phyloP scores from a whole-genome alignment of 2,797 vertebrate species.

The Phyllotis vaccarum region DNA sequence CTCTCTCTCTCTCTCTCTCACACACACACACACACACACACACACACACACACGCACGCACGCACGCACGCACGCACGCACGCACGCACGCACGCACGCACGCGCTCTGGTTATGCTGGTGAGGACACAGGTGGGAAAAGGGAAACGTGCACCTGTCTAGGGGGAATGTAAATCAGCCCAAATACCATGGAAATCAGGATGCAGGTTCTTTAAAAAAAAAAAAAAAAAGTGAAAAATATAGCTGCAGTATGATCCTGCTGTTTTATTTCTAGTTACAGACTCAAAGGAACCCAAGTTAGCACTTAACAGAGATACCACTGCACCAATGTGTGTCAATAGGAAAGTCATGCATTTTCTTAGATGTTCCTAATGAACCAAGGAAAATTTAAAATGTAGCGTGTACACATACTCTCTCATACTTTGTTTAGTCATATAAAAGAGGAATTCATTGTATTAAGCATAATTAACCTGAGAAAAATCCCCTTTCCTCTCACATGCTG shows the following conservation, averaged over 20 bases:
- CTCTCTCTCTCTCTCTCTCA: no score
- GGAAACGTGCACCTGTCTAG: not conserved
- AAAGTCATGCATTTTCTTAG: not conserved
- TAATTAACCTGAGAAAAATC: not conserved
- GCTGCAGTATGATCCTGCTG: not conserved
- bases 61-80: no score
- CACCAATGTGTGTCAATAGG: no score
- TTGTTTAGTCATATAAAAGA: not conserved
- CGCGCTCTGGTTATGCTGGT: no score
- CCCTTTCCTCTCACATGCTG: not conserved
- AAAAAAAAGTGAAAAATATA: no score
- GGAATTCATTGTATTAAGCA: not conserved
- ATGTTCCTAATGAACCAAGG: not conserved
- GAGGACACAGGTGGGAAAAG: not conserved
- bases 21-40: no score
- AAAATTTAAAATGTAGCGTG: not conserved
- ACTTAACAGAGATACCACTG: not conserved
- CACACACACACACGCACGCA: no score
- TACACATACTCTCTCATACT: no score
- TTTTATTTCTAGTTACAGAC: not conserved
- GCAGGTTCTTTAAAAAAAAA: not conserved
- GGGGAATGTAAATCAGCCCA: not conserved
- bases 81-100: no score
- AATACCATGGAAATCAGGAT: not conserved
- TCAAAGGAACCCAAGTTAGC: not conserved